phyloP scores from a whole-genome alignment of 2,888 invertebrate species.

The Oligia fasciuncula region DNA sequence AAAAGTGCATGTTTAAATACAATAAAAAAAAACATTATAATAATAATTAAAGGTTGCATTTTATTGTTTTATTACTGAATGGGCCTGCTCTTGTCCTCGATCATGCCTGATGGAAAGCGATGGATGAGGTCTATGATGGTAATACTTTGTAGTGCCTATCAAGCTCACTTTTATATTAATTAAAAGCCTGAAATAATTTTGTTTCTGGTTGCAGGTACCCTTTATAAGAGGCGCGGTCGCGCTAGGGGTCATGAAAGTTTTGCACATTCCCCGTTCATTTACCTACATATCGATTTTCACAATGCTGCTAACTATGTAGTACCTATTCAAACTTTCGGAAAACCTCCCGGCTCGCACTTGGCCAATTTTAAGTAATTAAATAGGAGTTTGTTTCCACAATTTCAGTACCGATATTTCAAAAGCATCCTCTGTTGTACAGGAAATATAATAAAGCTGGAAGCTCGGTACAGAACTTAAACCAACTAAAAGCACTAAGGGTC shows the following conservation, averaged over 20 bases:
- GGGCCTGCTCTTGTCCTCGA: too few species aligned
- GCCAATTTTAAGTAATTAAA: constrained; percentile 14
- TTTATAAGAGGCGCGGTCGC: constrained; percentile 19
- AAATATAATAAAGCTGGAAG: constrained; percentile 25
- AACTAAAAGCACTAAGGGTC: neutral
- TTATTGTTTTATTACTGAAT: neutral
- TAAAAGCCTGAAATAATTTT: neutral
- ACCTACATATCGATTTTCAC: constrained; percentile 14
- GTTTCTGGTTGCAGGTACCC: neutral
- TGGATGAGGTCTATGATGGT: too few species aligned
- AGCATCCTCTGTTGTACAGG: constrained; percentile 6
- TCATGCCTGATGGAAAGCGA: too few species aligned
- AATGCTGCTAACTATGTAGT: neutral
- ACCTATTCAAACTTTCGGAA: neutral
- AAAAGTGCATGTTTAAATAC: neutral
- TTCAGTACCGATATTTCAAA: constrained; percentile 14
- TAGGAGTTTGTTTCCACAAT: constrained; percentile 7
- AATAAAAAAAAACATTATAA: constrained; percentile 5
- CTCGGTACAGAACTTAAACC: constrained; percentile 3
- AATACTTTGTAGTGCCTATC: neutral
- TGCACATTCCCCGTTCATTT: constrained; percentile 19
- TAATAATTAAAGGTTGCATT: neutral
- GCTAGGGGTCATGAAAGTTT: constrained; percentile 15
- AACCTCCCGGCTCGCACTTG: neutral
- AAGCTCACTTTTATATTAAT: neutral